Conservation (phyloP, 2,888 invertebrate species). For the Lycocerus yunnanus region DNA sequence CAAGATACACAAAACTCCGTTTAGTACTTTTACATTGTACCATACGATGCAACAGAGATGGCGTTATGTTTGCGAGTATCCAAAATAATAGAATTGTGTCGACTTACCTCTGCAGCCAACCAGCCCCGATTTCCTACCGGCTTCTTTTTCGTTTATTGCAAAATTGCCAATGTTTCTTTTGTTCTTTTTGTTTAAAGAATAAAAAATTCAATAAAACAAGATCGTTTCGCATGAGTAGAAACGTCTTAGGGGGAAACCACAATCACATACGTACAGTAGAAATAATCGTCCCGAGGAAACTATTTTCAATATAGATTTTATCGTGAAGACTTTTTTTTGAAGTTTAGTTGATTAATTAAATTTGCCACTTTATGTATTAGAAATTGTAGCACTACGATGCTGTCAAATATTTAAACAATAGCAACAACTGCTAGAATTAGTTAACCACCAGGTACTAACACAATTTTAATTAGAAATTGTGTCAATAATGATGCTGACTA, state of each 20-base stretch:
- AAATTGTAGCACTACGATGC: not conserved
- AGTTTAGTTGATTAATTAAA: not conserved
- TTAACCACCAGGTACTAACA: not conserved
- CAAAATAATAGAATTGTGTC: no score
- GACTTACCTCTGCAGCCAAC: not conserved
- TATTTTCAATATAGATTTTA: not conserved
- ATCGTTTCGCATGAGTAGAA: not conserved
- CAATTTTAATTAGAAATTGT: constrained; percentile 2
- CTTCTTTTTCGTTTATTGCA: not conserved
- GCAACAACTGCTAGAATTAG: not conserved
- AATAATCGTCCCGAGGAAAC: not conserved
- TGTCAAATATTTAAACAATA: not conserved
- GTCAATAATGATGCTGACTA: constrained; percentile 12
- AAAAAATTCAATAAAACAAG: constrained; percentile 1
- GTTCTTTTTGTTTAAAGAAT: constrained; percentile 4
- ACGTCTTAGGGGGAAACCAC: constrained; percentile 1
- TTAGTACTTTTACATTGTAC: no score
- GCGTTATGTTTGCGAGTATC: no score
- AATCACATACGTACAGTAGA: not conserved
- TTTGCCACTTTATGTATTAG: not conserved
- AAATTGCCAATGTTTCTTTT: not conserved
- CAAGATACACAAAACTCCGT: no score
- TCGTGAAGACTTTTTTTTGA: not conserved
- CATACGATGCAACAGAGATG: no score
- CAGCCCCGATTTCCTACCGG: not conserved